A percentile compares a stretch with the other conserved stretches of the same genome.
phyloP scores from a whole-genome alignment of 2,888 invertebrate genomes.

The Agrilus biguttatus region DNA sequence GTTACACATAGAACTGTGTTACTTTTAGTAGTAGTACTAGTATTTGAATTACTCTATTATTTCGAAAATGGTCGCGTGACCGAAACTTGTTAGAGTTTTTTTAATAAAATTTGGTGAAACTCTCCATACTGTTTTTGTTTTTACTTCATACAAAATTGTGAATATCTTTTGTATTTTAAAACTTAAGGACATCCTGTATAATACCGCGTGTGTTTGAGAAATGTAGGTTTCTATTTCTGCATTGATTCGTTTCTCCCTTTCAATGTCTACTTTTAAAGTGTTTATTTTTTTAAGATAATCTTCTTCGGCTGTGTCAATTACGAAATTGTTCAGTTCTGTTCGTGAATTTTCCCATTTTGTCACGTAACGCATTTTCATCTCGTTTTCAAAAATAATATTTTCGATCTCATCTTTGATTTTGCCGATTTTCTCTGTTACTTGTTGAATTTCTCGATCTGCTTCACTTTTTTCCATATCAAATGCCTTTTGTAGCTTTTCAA shows the following conservation, averaged over 20 bases:
- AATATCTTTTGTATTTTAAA: too few relatives aligned
- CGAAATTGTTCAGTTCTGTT: constrained; percentile 24
- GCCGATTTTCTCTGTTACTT: constrained; percentile 15
- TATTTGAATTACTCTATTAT: too few relatives aligned
- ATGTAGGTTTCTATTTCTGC: constrained; percentile 24
- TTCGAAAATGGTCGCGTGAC: too few relatives aligned
- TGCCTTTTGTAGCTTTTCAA: constrained; percentile 10
- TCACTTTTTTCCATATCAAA: constrained; percentile 12
- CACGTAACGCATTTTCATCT: constrained; percentile 19
- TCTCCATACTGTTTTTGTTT: too few relatives aligned
- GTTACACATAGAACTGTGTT: too few relatives aligned
- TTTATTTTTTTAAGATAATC: constrained; percentile 18
- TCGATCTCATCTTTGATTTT: constrained; percentile 21
- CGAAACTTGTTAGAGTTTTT: too few relatives aligned
- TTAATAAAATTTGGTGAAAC: too few relatives aligned
- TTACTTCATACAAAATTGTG: too few relatives aligned
- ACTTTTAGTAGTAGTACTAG: too few relatives aligned
- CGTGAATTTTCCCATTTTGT: constrained; percentile 27
- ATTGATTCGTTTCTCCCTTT: constrained; percentile 26
- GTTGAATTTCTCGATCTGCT: constrained; percentile 11
- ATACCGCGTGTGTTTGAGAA: constrained; percentile 18
- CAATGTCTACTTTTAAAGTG: constrained; percentile 20
- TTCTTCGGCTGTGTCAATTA: constrained; percentile 19
- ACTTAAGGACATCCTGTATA: neutral
- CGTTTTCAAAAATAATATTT: constrained; percentile 19